Conservation (phyloP, 2,888 invertebrate species). For the Tipula unca region DNA sequence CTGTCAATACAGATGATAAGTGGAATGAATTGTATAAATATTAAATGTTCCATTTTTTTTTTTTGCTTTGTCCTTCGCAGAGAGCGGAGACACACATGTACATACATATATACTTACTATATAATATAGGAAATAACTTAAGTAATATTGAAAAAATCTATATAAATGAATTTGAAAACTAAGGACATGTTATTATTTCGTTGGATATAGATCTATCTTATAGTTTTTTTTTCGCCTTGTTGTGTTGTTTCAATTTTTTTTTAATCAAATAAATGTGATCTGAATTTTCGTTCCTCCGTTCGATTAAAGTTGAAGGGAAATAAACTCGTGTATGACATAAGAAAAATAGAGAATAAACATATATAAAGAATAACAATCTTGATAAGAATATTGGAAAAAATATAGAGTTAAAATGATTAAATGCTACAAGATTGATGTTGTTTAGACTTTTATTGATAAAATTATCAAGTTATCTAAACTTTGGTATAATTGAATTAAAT, state of each 20-base stretch:
- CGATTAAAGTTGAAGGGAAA: not conserved
- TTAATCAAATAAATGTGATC: conserved; percentile 8
- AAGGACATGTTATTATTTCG: not conserved
- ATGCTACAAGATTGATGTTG: not conserved
- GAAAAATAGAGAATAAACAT: not conserved
- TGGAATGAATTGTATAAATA: not conserved
- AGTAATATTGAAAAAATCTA: not conserved
- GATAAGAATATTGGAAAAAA: not conserved
- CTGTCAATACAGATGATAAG: not conserved
- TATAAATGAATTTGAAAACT: not conserved
- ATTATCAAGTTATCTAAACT: not conserved
- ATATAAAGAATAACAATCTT: conserved; percentile 1
- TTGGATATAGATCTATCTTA: not conserved
- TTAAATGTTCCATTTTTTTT: not conserved
- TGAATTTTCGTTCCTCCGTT: not conserved
- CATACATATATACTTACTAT: not conserved
- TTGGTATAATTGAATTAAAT: not conserved
- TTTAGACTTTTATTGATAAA: not conserved
- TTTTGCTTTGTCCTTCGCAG: not conserved
- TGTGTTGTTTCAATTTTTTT: not conserved
- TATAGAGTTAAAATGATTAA: not conserved
- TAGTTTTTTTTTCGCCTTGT: not conserved
- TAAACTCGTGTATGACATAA: not conserved
- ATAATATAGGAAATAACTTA: not conserved
- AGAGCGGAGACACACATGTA: not conserved